Conservation (phyloP, 2,113 vertebrate genomes). For the Vimba vimba region DNA sequence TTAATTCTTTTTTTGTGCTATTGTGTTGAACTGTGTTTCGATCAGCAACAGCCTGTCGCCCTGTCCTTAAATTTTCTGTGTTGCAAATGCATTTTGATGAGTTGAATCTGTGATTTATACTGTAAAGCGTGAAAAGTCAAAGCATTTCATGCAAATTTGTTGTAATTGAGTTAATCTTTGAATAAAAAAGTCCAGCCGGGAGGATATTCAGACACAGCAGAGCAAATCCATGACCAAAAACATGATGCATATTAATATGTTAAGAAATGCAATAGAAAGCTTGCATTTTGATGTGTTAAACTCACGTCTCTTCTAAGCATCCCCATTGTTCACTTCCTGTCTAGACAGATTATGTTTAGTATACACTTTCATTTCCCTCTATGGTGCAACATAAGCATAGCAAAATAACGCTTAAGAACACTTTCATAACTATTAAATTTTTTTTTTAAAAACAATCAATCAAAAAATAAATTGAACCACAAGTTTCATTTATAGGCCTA, state of each 20-base stretch:
- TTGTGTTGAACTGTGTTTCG: not conserved
- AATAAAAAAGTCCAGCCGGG: not conserved
- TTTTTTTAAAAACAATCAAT: not conserved
- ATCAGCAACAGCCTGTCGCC: not conserved
- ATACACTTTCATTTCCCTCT: not conserved
- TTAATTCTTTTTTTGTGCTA: not conserved
- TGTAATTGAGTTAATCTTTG: not conserved
- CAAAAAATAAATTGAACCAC: no score
- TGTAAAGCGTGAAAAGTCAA: not conserved
- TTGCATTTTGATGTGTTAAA: not conserved
- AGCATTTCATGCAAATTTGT: conserved; percentile 14
- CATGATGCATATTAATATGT: not conserved
- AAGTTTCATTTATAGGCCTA: not conserved
- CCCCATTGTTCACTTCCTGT: not conserved
- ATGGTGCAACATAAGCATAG: not conserved
- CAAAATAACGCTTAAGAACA: no score
- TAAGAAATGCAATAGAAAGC: not conserved
- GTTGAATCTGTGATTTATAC: not conserved
- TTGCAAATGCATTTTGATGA: not conserved
- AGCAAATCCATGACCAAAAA: not conserved
- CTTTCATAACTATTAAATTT: no score
- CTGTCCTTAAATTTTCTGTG: not conserved
- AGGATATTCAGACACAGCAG: not conserved
- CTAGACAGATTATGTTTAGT: not conserved
- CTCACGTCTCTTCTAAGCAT: not conserved